Evolutionary conservation across 2,113 vertebrate genomes (phyloP).

Genomic region (Rhinopithecus roxellana): DNA sequence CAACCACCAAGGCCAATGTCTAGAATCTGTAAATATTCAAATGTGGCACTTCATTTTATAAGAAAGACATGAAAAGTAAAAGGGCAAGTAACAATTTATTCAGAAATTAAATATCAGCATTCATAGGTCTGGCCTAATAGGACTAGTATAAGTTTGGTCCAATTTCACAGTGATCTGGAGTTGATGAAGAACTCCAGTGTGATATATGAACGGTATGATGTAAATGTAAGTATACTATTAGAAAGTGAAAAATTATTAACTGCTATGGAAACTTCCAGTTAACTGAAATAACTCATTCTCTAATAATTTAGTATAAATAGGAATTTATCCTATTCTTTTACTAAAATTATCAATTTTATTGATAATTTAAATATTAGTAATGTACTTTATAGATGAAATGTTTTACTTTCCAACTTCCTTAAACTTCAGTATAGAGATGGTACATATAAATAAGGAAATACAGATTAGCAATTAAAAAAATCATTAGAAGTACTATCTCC

Average conservation of each 20-base stretch:
- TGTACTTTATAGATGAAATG: background rate
- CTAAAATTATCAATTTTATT: background rate
- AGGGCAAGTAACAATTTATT: background rate
- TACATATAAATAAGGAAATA: background rate
- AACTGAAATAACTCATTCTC: constrained; percentile 30
- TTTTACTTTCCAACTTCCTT: background rate
- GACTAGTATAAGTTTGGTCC: background rate
- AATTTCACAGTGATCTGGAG: background rate
- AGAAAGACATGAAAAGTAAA: background rate
- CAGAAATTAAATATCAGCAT: background rate
- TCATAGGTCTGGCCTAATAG: background rate
- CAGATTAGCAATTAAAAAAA: background rate
- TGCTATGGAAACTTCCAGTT: background rate
- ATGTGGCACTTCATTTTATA: background rate
- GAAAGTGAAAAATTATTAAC: background rate
- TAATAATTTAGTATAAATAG: background rate
- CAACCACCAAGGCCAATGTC: background rate
- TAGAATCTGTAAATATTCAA: background rate
- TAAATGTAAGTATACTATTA: background rate
- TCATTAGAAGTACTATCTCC: background rate
- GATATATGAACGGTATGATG: background rate
- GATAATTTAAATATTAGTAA: constrained; percentile 21
- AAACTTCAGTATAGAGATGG: background rate
- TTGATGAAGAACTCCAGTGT: background rate
- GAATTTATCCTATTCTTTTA: background rate